Base-by-base conservation (phyloP, 2,888 invertebrate genomes). In the Matsumyia berberina region DNA sequence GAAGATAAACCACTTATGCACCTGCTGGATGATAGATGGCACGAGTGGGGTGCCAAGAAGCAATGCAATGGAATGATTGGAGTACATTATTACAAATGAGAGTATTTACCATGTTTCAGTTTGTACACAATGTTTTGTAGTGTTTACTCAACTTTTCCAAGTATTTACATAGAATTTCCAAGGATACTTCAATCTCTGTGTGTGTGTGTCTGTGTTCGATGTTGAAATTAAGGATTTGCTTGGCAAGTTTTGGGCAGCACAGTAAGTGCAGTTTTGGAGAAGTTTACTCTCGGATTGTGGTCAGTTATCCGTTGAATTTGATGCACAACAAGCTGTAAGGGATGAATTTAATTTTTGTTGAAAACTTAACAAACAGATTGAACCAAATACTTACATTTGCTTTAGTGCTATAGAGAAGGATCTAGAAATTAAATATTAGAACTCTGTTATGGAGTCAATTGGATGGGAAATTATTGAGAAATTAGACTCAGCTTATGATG, bases 101-200 rank as follows among this genome's bases (percentile, higher is more conserved):
- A 37, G 35, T 46, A 46, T 66, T 66, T 77, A 15, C 29, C 35
- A 58, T 80, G 58, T 70, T 67, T 24, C 60, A 44, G 8, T 37
- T 53, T 60, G 58, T 60, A 67, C 19, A 60, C 31, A 66, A 44
- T 58, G 37, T n/a, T 42, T 66, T 19, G 58, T 15, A 62, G 15
- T 49, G 64, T 64, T 72, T 72, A 57, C 33, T 35, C 57, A 58
- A 46, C 66, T 79, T 58, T 31, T 58, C 66, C 42, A 12, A 73
- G 79, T 73, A 80, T 74, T 80, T 66, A 53, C 51, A 7, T 42
- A 37, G 42, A 42, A 64, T 62, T 76, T 57, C 24, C 17, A 12
- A 33, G 31, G 11, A 24, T 24, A 24, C 24, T n/a, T 15, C 11
- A 19, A n/a, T n/a, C 19, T 19, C 9, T 3, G 4, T 46, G 42